Evolutionary conservation across 2,797 vertebrate genomes (phyloP).

Genomic region (Sarcophilus harrisii): DNA sequence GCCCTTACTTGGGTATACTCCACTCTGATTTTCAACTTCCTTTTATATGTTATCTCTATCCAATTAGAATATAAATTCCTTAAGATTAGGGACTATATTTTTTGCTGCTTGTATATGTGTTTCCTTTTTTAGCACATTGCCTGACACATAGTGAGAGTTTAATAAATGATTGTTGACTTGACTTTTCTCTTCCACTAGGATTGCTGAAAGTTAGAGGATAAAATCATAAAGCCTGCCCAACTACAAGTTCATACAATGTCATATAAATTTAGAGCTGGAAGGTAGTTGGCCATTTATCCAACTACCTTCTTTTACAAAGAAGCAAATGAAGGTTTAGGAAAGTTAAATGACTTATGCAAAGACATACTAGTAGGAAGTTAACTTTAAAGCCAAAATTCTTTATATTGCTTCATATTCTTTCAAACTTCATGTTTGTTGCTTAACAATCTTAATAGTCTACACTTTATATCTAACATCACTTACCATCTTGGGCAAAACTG

Average conservation of each 20-base stretch:
- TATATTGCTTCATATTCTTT: neutral
- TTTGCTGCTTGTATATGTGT: neutral
- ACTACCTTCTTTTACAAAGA: too few relatives aligned
- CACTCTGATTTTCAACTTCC: neutral
- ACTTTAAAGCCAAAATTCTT: neutral
- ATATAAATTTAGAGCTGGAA: neutral
- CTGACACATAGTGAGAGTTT: neutral
- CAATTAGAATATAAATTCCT: neutral
- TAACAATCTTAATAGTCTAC: neutral
- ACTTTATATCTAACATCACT: too few relatives aligned
- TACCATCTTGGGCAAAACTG: too few relatives aligned
- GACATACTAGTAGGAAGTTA: neutral
- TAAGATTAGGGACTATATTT: neutral
- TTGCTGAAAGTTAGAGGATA: neutral
- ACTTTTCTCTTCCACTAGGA: neutral
- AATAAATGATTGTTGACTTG: neutral
- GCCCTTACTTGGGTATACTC: neutral
- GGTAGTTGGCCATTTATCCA: too few relatives aligned
- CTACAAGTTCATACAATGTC: too few relatives aligned
- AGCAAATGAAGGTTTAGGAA: too few relatives aligned
- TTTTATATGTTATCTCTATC: neutral
- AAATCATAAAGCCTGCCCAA: neutral
- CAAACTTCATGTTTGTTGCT: neutral
- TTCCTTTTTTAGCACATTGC: neutral
- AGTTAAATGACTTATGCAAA: too few relatives aligned